phyloP scores from a whole-genome alignment of 92 coral and sea anemone genomes.

The Diadumene lineata region DNA sequence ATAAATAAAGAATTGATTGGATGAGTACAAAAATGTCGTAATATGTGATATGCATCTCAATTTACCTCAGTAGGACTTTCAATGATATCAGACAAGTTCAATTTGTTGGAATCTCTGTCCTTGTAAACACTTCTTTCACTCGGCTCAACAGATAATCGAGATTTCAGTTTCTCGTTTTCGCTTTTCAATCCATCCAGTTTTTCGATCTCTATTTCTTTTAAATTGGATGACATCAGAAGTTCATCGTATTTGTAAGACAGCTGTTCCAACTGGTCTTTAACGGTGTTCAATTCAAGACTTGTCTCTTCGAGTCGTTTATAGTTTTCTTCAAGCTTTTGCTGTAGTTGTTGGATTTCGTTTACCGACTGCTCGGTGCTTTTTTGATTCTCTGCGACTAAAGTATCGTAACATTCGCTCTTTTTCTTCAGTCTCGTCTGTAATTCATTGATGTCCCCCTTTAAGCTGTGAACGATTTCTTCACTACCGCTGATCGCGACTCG shows the following conservation, averaged over 20 bases:
- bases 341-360: conserved; percentile 3
- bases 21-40: background rate
- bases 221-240: conserved; percentile 9
- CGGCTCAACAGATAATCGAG: background rate
- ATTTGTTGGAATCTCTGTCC: conserved; percentile 4
- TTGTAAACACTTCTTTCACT: background rate
- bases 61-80: background rate
- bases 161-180: background rate
- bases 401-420: conserved; percentile 11
- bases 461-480: conserved; percentile 5
- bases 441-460: conserved; percentile 19
- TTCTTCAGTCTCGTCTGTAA: conserved; percentile 18
- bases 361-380: conserved; percentile 9
- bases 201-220: conserved; percentile 1
- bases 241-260: conserved; percentile 26
- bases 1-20: background rate
- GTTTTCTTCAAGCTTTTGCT: conserved; percentile 6
- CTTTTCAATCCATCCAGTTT: conserved; percentile 12
- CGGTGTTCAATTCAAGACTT: background rate
- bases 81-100: background rate
- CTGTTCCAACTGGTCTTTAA: conserved; percentile 15
- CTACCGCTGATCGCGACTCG: conserved; percentile 1
- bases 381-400: conserved; percentile 11
- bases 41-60: background rate
- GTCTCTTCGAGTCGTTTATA: conserved; percentile 20